phyloP scores from a whole-genome alignment of 2,888 invertebrate genomes.

The Calephelis perditalis region DNA sequence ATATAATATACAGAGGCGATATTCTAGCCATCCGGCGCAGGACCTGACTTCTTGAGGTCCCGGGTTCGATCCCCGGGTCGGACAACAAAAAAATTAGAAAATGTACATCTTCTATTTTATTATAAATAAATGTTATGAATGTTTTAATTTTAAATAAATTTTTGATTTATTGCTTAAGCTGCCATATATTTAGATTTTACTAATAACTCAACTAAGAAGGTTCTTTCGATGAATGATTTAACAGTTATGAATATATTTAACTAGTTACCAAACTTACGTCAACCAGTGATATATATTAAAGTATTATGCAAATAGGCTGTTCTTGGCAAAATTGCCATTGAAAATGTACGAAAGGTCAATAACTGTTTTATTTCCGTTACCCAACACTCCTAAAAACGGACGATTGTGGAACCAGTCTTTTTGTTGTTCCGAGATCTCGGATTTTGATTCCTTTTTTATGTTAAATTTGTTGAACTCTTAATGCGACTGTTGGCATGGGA shows the following conservation, averaged over 20 bases:
- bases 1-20: no score
- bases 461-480: slow-evolving; percentile 4
- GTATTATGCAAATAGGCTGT: not conserved
- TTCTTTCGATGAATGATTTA: not conserved
- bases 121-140: no score
- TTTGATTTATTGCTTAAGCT: no score
- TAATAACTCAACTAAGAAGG: no score
- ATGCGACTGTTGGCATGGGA: slow-evolving; percentile 15
- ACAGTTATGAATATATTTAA: not conserved
- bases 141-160: no score
- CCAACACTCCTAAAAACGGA: not conserved
- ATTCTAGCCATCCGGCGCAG: no score
- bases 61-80: no score
- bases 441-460: not conserved
- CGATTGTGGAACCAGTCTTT: not conserved
- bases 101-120: no score
- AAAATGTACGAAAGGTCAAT: not conserved
- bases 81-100: no score
- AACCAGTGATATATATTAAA: not conserved
- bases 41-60: no score
- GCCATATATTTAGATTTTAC: no score
- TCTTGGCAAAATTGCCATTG: not conserved
- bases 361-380: slow-evolving; percentile 1
- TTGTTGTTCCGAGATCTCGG: not conserved
- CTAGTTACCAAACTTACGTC: not conserved